phyloP scores from a whole-genome alignment of 2,888 invertebrate species.

The Euproctis similis region DNA sequence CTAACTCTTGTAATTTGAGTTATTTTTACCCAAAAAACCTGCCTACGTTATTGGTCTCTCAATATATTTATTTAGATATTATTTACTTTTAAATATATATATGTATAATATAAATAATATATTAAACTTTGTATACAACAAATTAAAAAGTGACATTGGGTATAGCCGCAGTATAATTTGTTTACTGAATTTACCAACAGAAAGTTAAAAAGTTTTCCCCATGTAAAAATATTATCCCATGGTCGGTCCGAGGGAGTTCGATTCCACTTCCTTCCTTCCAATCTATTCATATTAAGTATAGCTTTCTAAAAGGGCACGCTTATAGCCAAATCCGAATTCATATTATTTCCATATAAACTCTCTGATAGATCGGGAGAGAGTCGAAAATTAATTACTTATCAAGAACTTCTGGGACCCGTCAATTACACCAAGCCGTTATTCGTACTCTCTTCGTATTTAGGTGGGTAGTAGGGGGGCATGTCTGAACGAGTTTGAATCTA shows the following conservation, averaged over 20 bases:
- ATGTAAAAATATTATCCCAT: constrained; percentile 17
- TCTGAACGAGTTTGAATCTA: constrained; percentile 18
- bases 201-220: constrained; percentile 13
- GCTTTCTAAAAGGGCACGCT: constrained; percentile 17
- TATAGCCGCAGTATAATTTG: neutral
- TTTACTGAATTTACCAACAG: neutral
- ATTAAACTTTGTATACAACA: too few relatives aligned
- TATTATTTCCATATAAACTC: constrained; percentile 34
- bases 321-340: constrained; percentile 17
- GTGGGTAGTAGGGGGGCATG: constrained; percentile 14
- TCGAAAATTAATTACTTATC: constrained; percentile 53
- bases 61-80: too few relatives aligned
- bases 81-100: too few relatives aligned
- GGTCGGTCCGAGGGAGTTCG: constrained; percentile 9
- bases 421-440: constrained; percentile 45
- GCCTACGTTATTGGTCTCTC: too few relatives aligned
- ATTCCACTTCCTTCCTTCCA: constrained; percentile 5
- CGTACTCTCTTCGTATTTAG: constrained; percentile 29
- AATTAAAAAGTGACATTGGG: too few relatives aligned
- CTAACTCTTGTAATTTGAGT: too few relatives aligned
- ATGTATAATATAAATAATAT: too few relatives aligned
- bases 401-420: constrained; percentile 42
- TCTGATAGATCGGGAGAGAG: constrained; percentile 35
- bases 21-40: too few relatives aligned
- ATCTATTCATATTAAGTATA: constrained; percentile 10